These are phyloP conservation scores for Cephalophus harveyi DNA, from an alignment of 2,113 vertebrate species.

Conservation along the genomic window DNA sequence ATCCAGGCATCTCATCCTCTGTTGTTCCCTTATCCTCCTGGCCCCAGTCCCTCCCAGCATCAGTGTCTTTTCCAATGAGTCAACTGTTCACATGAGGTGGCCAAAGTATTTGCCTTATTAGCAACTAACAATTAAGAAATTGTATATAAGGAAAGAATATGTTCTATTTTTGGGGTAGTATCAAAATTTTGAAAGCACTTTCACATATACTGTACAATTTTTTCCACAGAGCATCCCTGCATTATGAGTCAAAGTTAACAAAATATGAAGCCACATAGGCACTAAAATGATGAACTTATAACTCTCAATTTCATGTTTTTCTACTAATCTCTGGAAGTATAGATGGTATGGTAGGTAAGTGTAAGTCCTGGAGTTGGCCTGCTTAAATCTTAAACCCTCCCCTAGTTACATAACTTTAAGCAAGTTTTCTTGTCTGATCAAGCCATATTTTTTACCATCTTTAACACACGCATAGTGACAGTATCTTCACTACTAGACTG, in stretches of 20 bases:
- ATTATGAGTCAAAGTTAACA: background rate
- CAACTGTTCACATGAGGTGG: too few species aligned
- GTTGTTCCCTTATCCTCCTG: too few species aligned
- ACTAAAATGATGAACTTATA: background rate
- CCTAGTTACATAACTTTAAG: background rate
- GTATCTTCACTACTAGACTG: background rate
- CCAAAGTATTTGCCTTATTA: background rate
- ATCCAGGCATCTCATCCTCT: too few species aligned
- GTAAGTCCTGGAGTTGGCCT: accelerated
- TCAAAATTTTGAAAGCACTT: background rate
- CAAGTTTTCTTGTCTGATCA: background rate
- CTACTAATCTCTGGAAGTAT: background rate
- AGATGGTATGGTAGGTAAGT: background rate
- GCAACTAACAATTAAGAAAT: background rate
- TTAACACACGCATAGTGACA: background rate
- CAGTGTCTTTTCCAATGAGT: too few species aligned
- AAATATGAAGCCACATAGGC: background rate
- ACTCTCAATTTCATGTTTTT: background rate
- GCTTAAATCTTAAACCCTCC: background rate
- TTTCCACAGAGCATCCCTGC: background rate
- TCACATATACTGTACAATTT: background rate
- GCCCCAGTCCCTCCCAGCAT: too few species aligned
- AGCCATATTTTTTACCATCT: background rate
- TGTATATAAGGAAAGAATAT: background rate
- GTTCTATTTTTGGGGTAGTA: background rate